Conservation (phyloP, 2,113 vertebrate species). For the Zonotrichia leucophrys region DNA sequence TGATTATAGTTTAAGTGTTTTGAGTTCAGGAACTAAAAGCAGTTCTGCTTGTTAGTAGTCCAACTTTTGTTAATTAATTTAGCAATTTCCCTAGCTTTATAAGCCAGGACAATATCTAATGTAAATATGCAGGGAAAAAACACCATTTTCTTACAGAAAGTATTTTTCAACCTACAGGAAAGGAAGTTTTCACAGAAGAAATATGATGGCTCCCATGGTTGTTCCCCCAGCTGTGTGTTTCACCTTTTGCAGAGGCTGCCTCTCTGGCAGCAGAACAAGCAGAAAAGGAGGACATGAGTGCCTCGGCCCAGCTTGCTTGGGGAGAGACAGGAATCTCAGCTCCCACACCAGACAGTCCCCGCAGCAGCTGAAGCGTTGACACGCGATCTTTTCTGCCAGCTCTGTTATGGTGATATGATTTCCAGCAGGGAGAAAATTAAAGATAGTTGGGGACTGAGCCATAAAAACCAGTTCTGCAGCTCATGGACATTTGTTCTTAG, state of each 20-base stretch:
- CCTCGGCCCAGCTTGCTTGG: fast-evolving
- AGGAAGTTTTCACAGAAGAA: background rate
- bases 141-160: background rate
- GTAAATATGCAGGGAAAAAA: background rate
- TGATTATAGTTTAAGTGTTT: background rate
- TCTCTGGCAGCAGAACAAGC: background rate
- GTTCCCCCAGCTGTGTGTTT: background rate
- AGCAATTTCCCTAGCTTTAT: background rate
- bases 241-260: background rate
- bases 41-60: background rate
- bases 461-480: background rate
- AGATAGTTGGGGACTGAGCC: background rate
- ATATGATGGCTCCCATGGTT: background rate
- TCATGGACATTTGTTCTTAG: background rate
- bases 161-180: background rate
- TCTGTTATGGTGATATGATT: background rate
- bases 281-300: background rate
- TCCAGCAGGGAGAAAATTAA: conserved; percentile 21
- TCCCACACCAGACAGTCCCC: background rate
- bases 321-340: background rate
- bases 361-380: background rate
- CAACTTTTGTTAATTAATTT: background rate
- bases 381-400: background rate
- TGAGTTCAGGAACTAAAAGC: background rate
- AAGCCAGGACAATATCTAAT: background rate